These are phyloP conservation scores for Scaptodrosophila lebanonensis DNA, from an alignment of 1,140 invertebrate genomes.

Conservation along the genomic window DNA sequence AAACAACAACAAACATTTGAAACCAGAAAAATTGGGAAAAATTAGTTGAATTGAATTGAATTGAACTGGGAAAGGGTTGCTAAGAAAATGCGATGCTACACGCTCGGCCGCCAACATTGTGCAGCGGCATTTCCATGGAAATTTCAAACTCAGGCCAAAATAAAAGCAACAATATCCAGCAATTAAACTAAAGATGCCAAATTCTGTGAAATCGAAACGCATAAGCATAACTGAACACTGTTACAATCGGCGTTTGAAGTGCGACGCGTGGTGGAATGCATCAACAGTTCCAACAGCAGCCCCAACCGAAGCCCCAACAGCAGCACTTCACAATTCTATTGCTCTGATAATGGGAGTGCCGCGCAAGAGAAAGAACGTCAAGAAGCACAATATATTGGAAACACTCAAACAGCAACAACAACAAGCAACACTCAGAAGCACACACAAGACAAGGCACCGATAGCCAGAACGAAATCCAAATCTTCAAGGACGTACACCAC, in stretches of 20 bases:
- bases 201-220: constrained; percentile 38
- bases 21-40: no score
- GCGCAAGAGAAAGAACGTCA: constrained; percentile 62
- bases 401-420: neutral
- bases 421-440: neutral
- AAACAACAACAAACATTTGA: no score
- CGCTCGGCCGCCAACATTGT: no score
- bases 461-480: no score
- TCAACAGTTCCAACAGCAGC: constrained; percentile 5
- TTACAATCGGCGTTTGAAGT: constrained; percentile 9
- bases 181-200: constrained; percentile 51
- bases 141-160: neutral
- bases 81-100: no score
- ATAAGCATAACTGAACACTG: constrained; percentile 26
- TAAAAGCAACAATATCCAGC: constrained; percentile 4
- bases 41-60: no score
- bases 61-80: no score
- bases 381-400: neutral
- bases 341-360: constrained; percentile 59
- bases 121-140: no score
- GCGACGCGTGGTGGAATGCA: constrained; percentile 8
- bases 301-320: constrained; percentile 5
- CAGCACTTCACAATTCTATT: constrained; percentile 4
- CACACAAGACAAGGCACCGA: no score
- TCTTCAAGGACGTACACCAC: neutral